Base-by-base conservation (phyloP, 92 coral and sea anemone species). In the Scolanthus callimorphus region DNA sequence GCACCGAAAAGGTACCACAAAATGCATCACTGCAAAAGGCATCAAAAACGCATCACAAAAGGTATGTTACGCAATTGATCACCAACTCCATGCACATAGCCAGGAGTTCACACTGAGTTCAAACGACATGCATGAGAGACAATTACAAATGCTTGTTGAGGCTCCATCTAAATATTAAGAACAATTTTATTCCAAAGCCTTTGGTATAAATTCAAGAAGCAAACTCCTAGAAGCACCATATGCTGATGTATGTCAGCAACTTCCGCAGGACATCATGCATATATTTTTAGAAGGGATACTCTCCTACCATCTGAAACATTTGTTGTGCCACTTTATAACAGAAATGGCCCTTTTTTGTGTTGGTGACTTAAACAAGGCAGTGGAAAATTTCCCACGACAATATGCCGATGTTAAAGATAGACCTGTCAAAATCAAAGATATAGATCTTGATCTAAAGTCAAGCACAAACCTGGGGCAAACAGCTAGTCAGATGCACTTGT, bases 221-320 rank as follows among this genome's bases (percentile, higher is more conserved):
- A 34, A 34, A 34, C 9, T 34, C 43, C 6, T 34, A 15, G 43
- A 34, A 15, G 43, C 43, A 34, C 43, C 43, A 6, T 34, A 6
- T 34, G 43, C 15, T 34, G 6, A 34, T 15, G 15, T 15, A 34
- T 34, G 43, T 34, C 6, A 34, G 15, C 43, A 34, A 34, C 15
- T 34, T 6, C 43, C 43, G 9, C 43, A 34, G 15, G 43, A 34
- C 15, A 34, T 34, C 43, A 34, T 34, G 43, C 43, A 34, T 15
- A 34, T 34, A 6, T 34, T 34, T 2, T 79, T 76, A 13, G 85
- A 75, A 15, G 54, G 71, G n/a, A 46, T 59, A 17, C 27, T 52
- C 24, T 20, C 9, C 15, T 34, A 34, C 15, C 43, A 34, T 34
- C 6, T 34, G 43, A 34, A 34, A 34, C 15, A 6, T 34, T 15